Base-by-base conservation (phyloP, 2,888 invertebrate species). In the Apodemia hepburni region DNA sequence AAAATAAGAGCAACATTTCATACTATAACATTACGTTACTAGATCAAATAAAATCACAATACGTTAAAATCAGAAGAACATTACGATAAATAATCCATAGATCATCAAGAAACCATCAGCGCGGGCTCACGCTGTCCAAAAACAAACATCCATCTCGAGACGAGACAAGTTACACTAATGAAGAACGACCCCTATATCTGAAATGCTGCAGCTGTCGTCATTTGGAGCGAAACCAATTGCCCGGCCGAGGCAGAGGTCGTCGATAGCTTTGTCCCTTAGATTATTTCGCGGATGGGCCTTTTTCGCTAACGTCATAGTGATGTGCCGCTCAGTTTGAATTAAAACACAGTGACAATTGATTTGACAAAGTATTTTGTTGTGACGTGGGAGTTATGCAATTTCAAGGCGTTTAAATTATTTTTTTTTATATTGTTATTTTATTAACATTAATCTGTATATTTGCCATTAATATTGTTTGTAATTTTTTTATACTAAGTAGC, bases 111-210 rank as follows among this genome's bases (percentile, higher is more conserved):
- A 78, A 77, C 86, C 86, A 89, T 87, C 85, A 82, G 81, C 76
- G 71, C 73, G 69, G 68, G 71, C 72, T 80, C 83, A 78, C 81
- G 82, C 81, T 82, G 84, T 83, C 85, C 86, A 82, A 87, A 87
- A 89, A 90, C 87, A 88, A 90, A 90, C 90, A 91, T 90, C 89
- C 82, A 90, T 90, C 89, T 90, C 84, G 66, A 75, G 78, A 71
- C 74, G 81, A 88, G 90, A 91, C 90, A 90, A 91, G 90, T 84
- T 85, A 77, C 80, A 80, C 86, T 91, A 91, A 91, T 90, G 90
- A 91, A 90, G 86, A 88, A 83, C 80, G 79, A 79, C 85, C 89
- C 87, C 85, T 77, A 82, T 78, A 75, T 86, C 86, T 85, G 89
- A 90, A 90, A 86, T 76, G 76, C 81, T 87, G 87, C 91, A 91